Evolutionary conservation across 2,113 vertebrate species (phyloP).

Genomic region (Lucifuga dentata): DNA sequence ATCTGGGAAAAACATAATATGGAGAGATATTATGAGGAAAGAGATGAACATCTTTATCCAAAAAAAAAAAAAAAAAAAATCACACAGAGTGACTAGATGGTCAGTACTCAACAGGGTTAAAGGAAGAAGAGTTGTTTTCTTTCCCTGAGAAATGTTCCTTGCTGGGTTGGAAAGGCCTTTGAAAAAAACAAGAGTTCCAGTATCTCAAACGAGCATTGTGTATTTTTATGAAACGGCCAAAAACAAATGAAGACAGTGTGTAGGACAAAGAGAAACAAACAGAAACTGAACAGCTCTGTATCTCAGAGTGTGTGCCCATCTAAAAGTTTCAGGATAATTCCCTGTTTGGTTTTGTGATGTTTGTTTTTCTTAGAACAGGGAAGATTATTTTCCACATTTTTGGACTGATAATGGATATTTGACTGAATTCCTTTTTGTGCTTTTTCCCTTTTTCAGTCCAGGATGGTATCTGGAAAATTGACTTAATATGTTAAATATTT

Average conservation of each 20-base stretch:
- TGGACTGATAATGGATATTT: too few species aligned
- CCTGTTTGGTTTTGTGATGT: too few species aligned
- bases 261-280: background rate
- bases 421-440: too few species aligned
- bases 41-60: background rate
- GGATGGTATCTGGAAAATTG: too few species aligned
- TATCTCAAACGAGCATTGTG: slow-evolving; percentile 1
- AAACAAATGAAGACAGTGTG: background rate
- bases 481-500: too few species aligned
- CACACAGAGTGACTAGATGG: background rate
- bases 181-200: slow-evolving; percentile 18
- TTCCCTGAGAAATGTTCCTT: background rate
- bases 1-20: too few species aligned
- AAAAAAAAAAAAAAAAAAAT: background rate
- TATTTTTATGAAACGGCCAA: slow-evolving; percentile 1
- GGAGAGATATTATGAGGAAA: background rate
- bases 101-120: background rate
- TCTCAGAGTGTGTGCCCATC: too few species aligned
- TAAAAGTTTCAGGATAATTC: too few species aligned
- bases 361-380: too few species aligned
- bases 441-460: too few species aligned
- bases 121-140: background rate
- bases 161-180: background rate
- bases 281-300: too few species aligned
- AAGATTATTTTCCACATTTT: too few species aligned